Percentiles rank a stretch among this genome's conserved stretches.
These are phyloP conservation scores for Aplocera efformata DNA, from an alignment of 2,888 invertebrate genomes.

Conservation along the genomic window DNA sequence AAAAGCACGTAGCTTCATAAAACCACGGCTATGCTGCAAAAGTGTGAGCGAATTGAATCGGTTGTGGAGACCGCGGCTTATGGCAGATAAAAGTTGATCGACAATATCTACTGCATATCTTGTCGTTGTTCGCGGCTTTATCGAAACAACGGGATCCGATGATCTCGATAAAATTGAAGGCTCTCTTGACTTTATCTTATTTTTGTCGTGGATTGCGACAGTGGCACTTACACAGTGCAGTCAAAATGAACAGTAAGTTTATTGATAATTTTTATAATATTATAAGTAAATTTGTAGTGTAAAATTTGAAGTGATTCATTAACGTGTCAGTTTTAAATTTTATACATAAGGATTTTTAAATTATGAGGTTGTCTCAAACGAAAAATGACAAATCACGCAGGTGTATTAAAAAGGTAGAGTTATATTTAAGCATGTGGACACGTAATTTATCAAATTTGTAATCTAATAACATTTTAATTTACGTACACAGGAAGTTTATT, in stretches of 20 bases:
- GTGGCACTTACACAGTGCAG: slow-evolving; percentile 44
- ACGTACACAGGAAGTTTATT: too few species aligned
- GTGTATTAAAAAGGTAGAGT: too few species aligned
- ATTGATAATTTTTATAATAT: slow-evolving; percentile 8
- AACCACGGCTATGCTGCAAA: too few species aligned
- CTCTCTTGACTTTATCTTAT: slow-evolving; percentile 44
- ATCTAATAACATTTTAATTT: too few species aligned
- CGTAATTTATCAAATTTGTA: too few species aligned
- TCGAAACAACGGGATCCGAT: slow-evolving; percentile 48
- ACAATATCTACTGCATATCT: slow-evolving; percentile 58
- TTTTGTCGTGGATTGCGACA: slow-evolving; percentile 54
- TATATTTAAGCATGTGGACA: too few species aligned
- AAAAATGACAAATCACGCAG: too few species aligned
- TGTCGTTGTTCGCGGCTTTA: slow-evolving; percentile 43
- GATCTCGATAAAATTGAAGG: slow-evolving; percentile 69
- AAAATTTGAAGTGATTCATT: too few species aligned
- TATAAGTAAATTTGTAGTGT: slow-evolving; percentile 1
- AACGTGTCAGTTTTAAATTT: too few species aligned
- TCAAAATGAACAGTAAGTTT: slow-evolving; percentile 68
- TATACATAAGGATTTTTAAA: too few species aligned
- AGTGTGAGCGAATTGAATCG: slow-evolving; percentile 6
- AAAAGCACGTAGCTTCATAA: too few species aligned
- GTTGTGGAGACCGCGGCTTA: slow-evolving; percentile 20
- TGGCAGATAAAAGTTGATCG: slow-evolving; percentile 54
- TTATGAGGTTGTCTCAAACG: too few species aligned